Percentiles rank a stretch among this genome's conserved stretches.
phyloP scores from a whole-genome alignment of 2,113 vertebrate species.

The Carassius carassius region DNA sequence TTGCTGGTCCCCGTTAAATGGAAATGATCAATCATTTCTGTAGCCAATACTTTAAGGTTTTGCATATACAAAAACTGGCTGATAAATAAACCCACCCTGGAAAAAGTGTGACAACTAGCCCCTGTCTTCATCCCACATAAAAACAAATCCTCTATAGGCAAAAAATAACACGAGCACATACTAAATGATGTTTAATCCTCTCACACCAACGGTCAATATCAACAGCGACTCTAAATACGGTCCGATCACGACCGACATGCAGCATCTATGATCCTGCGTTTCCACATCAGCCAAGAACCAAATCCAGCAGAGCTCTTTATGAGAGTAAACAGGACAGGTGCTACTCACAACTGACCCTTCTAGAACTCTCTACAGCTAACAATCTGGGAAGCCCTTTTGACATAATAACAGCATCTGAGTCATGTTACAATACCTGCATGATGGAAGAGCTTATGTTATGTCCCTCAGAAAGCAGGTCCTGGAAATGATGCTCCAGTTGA shows the following conservation, averaged over 20 bases:
- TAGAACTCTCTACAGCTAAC: neutral
- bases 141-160: neutral
- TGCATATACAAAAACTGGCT: neutral
- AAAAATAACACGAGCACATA: neutral
- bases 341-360: constrained; percentile 10
- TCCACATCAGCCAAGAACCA: constrained; percentile 20
- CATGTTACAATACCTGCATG: neutral
- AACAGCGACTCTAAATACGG: neutral
- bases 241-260: neutral
- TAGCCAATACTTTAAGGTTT: neutral
- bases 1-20: neutral
- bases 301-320: neutral
- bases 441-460: neutral
- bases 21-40: neutral
- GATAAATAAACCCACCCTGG: neutral
- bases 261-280: too few relatives aligned
- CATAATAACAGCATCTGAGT: neutral
- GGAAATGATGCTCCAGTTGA: neutral
- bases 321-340: constrained; percentile 25
- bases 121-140: neutral
- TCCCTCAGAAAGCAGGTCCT: neutral
- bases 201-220: neutral
- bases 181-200: neutral
- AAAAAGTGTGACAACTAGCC: neutral
- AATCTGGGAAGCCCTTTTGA: neutral